Evolutionary conservation across 37 sponge, comb jelly and placozoan species (phyloP), one percentile per base, ranked within the genome.

Genomic region (Axinella damicornis): DNA sequence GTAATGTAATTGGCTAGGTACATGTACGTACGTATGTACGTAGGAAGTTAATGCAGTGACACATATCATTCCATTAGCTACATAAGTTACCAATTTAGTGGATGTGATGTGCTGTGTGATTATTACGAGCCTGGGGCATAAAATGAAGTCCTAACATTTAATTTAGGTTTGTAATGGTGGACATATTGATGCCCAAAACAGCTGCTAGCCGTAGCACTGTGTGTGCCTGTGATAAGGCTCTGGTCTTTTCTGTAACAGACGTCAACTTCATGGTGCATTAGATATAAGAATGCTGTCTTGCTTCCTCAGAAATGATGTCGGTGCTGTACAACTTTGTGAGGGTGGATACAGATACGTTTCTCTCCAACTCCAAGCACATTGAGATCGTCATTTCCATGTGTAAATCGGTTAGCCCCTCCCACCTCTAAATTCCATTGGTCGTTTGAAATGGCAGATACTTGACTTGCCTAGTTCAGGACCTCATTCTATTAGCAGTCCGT

Each of bases 301-400:
- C 46, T 53, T 71, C 30, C 30, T 30, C 87, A 89, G 96, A 96
- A 39, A 97, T 97, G 73, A 88, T 92, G 87, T 74, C 91, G 11
- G 77, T 87, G 39, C 63, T 95, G 39, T 92, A 88, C 78, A 97
- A 97, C 83, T 97, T 78, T 87, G 81, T 94, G 24, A 92, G 82
- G 57, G 93, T 90, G 34, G 98, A 95, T 69, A 80, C 73, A 5
- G 76, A 81, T 57, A 74, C 87, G 1, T 97, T 97, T 59, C 75
- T 97, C 41, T 90, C 95, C 22, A 83, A 95, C 75, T 78, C 92
- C 31, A 89, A 87, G 22, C 81, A 97, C 76, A 54, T 96, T 0
- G 96, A 92, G 52, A 33, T 85, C 11, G 39, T 92, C 28, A 77
- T 92, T 17, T 34, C 67, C 15, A 91, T 95, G 91, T 93, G 94